Conservation (phyloP, 2,113 vertebrate genomes). For the Proteles cristata region DNA sequence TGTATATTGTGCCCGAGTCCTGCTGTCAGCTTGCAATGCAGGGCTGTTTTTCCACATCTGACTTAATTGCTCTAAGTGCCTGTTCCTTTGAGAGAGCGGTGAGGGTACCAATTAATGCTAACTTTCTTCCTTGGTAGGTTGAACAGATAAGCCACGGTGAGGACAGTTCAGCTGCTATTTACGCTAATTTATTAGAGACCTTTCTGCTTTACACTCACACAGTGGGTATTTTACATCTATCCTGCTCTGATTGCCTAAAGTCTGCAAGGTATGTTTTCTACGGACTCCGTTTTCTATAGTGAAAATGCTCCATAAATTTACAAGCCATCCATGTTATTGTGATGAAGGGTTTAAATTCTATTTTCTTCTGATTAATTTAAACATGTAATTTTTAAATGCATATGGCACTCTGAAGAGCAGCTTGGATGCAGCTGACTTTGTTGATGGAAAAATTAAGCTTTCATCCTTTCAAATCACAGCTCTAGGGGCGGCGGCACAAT, state of each 20-base stretch:
- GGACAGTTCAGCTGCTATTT: constrained; percentile 32
- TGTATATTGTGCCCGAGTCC: not conserved
- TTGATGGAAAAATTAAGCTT: constrained; percentile 68
- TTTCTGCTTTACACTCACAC: not conserved
- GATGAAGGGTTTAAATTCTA: constrained; percentile 56
- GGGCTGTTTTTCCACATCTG: constrained; percentile 70
- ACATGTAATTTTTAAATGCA: constrained; percentile 69
- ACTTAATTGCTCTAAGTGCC: constrained; percentile 79
- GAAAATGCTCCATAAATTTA: constrained; percentile 44
- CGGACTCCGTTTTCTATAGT: not conserved
- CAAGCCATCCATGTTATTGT: not conserved
- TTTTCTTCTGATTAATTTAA: constrained; percentile 64
- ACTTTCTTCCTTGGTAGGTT: constrained; percentile 25
- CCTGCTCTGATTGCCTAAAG: not conserved
- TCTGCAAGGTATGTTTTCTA: not conserved
- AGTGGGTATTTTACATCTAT: constrained; percentile 9
- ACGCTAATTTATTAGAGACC: constrained; percentile 28
- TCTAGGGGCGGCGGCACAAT: not conserved
- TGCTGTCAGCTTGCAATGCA: constrained; percentile 68
- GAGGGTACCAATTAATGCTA: constrained; percentile 54
- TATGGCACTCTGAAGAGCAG: constrained; percentile 40
- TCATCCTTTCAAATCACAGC: constrained; percentile 70
- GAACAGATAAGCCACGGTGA: constrained; percentile 2
- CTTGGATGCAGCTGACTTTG: constrained; percentile 59
- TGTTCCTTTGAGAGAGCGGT: constrained; percentile 49